Evolutionary conservation across 1,140 invertebrate species (phyloP).

Genomic region (Oedothorax gibbosus): DNA sequence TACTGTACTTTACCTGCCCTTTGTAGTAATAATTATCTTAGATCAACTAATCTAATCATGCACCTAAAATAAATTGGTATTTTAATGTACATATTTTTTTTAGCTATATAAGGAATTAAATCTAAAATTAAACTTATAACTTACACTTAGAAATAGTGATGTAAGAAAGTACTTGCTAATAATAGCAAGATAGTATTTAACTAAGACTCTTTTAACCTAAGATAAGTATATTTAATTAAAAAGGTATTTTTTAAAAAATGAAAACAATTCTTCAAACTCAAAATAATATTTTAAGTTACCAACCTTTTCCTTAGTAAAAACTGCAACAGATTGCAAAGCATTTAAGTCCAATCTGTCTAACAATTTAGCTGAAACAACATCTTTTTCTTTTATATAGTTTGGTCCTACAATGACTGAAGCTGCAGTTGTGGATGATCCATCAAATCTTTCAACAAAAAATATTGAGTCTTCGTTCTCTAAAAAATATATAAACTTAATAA

Average conservation of each 20-base stretch:
- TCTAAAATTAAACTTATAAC: no score
- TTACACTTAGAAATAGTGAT: no score
- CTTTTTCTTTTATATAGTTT: conserved; percentile 38
- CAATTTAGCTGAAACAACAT: conserved; percentile 34
- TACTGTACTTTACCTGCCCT: no score
- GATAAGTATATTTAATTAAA: neutral
- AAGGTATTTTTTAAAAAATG: neutral
- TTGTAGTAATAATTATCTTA: no score
- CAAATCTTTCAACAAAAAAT: conserved; percentile 43
- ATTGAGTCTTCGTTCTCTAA: conserved; percentile 40
- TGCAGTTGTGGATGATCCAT: neutral
- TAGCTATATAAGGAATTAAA: no score
- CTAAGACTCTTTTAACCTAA: neutral
- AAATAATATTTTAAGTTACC: neutral
- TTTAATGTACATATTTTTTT: no score
- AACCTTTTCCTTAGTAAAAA: neutral
- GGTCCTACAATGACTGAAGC: conserved; percentile 10
- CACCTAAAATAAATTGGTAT: no score
- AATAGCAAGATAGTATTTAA: neutral
- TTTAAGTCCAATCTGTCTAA: conserved; percentile 39
- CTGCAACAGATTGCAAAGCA: conserved; percentile 7
- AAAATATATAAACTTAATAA: neutral
- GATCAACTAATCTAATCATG: no score
- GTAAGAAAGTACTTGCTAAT: no score
- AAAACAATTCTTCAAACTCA: neutral